A percentile compares a stretch with the other conserved stretches of the same genome.
phyloP scores from a whole-genome alignment of 2,113 vertebrate species.

The Oncorhynchus kisutch region DNA sequence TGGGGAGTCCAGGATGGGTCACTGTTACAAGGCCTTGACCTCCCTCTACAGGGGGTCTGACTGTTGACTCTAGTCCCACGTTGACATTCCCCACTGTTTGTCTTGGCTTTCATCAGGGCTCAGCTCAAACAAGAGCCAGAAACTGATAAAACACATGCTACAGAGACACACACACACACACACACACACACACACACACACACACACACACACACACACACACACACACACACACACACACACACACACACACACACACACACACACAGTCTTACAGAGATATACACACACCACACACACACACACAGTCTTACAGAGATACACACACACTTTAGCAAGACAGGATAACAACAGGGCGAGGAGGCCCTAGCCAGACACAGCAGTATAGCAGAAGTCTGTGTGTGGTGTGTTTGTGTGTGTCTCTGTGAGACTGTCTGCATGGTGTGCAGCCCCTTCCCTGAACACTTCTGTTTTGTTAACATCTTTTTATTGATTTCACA shows the following conservation, averaged over 20 bases:
- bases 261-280: background rate
- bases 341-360: conserved; percentile 62
- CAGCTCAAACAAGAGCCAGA: conserved; percentile 66
- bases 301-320: background rate
- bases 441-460: background rate
- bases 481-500: no score
- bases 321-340: conserved; percentile 15
- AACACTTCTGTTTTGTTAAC: background rate
- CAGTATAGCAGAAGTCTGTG: conserved; percentile 17
- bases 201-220: no score
- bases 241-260: background rate
- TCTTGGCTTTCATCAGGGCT: conserved; percentile 67
- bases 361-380: conserved; percentile 8
- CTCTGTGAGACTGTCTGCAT: background rate
- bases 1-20: background rate
- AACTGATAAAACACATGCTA: conserved; percentile 75
- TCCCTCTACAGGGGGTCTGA: conserved; percentile 45
- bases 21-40: conserved; percentile 41
- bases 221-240: no score
- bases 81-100: conserved; percentile 72
- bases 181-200: conserved; percentile 20
- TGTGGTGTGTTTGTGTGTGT: conserved; percentile 1
- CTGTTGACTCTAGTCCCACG: conserved; percentile 71
- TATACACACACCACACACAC: background rate
- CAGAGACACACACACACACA: no score